Evolutionary conservation across 2,113 vertebrate species (phyloP).

Genomic region (Pelobates fuscus): DNA sequence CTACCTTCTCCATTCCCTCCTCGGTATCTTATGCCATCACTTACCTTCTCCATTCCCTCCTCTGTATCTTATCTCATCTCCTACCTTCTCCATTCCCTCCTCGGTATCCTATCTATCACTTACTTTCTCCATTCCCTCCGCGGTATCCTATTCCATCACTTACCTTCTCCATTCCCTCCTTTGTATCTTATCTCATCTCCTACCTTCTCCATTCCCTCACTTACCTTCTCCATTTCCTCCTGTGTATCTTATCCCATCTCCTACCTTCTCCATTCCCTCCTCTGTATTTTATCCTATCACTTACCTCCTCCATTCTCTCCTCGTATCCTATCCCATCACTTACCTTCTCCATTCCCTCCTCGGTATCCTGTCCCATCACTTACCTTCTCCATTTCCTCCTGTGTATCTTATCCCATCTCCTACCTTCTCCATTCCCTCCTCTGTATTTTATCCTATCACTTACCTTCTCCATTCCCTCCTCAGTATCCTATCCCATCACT

Average conservation of each 20-base stretch:
- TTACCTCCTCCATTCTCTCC: neutral
- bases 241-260: constrained; percentile 13
- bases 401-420: neutral
- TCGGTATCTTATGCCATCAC: neutral
- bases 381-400: too few species aligned
- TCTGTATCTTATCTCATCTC: neutral
- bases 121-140: too few species aligned
- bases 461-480: neutral
- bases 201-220: too few species aligned
- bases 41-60: neutral
- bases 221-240: neutral
- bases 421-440: neutral
- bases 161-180: too few species aligned
- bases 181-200: neutral
- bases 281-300: neutral
- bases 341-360: constrained; percentile 14
- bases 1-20: too few species aligned
- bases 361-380: too few species aligned
- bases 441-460: neutral
- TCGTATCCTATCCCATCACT: constrained; percentile 6
- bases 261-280: constrained; percentile 19
- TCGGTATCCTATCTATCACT: too few species aligned
- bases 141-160: too few species aligned
- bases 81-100: too few species aligned
- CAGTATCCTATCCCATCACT: too few species aligned